These are phyloP conservation scores for Tupaia tana DNA, from an alignment of 2,113 vertebrate species.

Conservation along the genomic window DNA sequence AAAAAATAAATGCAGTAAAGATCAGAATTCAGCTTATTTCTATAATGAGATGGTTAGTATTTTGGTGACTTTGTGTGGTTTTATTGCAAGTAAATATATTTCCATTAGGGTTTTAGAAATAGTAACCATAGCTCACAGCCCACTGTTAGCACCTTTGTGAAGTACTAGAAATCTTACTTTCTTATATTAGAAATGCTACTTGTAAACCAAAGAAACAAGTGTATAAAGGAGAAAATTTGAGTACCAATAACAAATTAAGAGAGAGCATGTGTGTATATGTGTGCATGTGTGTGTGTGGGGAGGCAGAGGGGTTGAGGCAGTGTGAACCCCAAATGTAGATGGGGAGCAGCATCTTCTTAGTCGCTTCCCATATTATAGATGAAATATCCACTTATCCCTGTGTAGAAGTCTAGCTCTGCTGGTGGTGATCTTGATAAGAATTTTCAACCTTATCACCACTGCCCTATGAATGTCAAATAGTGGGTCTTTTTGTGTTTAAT, in stretches of 20 bases:
- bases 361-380: neutral
- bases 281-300: no score
- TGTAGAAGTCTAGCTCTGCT: neutral
- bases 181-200: neutral
- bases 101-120: constrained; percentile 61
- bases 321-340: neutral
- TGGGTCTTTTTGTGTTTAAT: neutral
- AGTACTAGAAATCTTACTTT: neutral
- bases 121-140: constrained; percentile 35
- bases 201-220: constrained; percentile 1
- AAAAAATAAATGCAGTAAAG: constrained; percentile 48
- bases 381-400: neutral
- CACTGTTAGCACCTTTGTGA: constrained; percentile 25
- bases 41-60: constrained; percentile 39
- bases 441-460: neutral
- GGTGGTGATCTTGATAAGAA: neutral
- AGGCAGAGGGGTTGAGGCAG: no score
- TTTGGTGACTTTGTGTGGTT: constrained; percentile 38
- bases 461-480: neutral
- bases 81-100: constrained; percentile 52
- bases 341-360: neutral
- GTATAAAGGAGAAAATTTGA: neutral
- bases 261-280: neutral
- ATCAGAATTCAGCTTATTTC: constrained; percentile 49
- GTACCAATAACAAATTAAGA: neutral